Base-by-base conservation (phyloP, 2,113 vertebrate genomes). In the Cricetomys ansorgei region DNA sequence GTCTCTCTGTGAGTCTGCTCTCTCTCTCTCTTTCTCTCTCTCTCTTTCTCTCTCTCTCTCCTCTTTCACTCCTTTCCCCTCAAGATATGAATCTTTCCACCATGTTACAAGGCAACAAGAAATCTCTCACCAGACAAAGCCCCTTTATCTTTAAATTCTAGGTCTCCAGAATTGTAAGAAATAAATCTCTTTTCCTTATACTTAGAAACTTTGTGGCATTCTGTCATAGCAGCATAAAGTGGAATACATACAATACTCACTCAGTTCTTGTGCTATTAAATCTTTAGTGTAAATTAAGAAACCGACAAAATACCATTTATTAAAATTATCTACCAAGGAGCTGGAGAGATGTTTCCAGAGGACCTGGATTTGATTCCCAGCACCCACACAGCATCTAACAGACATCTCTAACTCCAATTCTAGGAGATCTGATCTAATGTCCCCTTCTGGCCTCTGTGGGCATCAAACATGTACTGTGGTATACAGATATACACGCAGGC, bases 201-300 rank as follows among this genome's bases (percentile, higher is more conserved):
- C 19, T 85, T 85, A 11, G 27, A 7, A 15, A 65, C 16, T 45
- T 10, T 65, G 59, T 85, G 62, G 15, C 23, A 50, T 72, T 72
- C 83, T 86, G 43, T 67, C 50, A 67, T 48, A 65, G 17, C 21
- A 64, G 2, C 40, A 84, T 37, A 59, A 81, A 45, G 43, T 62
- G 23, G 25, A 43, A 21, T 62, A 62, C 59, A 73, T 40, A 34
- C 31, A 53, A 67, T n/a, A 67, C 23, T 40, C 37, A 67, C 29
- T 21, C 70, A 55, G 72, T 37, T 17, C 29, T 89, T 86, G 88
- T 37, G 50, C 57, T 29, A 48, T 79, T 85, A 73, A 85, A 70
- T 40, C 27, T 85, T 16, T 53, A 73, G 50, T 65, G 11, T 29
- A 91, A 95, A 89, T 69, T 72, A 87, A 93, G 72, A 92, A 43